Percentiles rank a stretch among this genome's conserved stretches.
Evolutionary conservation across 2,113 vertebrate genomes (phyloP).

Genomic region (Prinia subflava): DNA sequence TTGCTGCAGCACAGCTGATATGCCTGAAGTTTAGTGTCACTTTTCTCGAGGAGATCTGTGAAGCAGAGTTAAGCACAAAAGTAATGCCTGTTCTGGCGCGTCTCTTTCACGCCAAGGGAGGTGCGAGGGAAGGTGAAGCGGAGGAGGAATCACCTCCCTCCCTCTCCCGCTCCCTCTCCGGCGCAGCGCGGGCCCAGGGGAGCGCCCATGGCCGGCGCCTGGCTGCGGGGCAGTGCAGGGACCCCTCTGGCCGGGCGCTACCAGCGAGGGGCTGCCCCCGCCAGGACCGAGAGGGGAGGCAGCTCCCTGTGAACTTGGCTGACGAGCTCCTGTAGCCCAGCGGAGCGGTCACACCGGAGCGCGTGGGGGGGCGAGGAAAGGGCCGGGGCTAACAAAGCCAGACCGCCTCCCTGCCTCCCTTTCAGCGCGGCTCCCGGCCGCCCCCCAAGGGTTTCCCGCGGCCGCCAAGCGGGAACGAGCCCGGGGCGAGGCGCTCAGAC

Average conservation of each 20-base stretch:
- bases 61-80: background rate
- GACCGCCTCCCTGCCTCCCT: background rate
- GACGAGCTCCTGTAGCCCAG: background rate
- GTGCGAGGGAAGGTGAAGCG: background rate
- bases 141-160: background rate
- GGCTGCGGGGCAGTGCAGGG: background rate
- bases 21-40: background rate
- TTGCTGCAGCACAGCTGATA: background rate
- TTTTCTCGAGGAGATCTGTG: background rate
- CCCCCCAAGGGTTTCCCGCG: background rate
- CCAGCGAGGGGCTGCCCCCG: background rate
- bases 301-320: background rate
- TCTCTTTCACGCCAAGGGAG: background rate
- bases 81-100: background rate
- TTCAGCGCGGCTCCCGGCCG: background rate
- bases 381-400: background rate
- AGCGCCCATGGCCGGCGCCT: background rate
- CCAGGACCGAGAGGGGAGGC: fast-evolving
- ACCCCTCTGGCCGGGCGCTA: too few species aligned
- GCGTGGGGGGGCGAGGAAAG: background rate
- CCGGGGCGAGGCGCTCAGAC: background rate
- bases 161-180: background rate
- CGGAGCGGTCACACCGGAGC: background rate
- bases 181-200: background rate
- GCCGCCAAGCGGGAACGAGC: background rate